A percentile compares a stretch with the other conserved stretches of the same genome.
Conservation (phyloP, 2,797 vertebrate genomes). For the Anguilla marmorata region DNA sequence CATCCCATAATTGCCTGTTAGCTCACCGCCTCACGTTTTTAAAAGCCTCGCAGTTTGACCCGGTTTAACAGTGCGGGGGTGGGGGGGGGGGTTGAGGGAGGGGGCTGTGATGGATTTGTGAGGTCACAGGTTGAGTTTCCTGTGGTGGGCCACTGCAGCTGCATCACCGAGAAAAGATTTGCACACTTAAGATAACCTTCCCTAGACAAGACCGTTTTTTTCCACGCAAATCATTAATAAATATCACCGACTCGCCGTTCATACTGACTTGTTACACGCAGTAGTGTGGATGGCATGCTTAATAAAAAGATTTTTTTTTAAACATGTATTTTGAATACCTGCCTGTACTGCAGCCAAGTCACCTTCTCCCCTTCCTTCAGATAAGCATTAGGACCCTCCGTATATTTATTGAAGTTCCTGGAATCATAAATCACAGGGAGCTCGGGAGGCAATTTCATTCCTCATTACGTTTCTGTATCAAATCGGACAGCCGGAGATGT, state of each 20-base stretch:
- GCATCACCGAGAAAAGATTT: not conserved
- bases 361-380: not conserved
- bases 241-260: not conserved
- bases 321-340: not conserved
- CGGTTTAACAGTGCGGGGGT: not conserved
- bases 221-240: not conserved
- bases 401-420: slow-evolving; percentile 21
- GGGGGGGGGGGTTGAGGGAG: not conserved
- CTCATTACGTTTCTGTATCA: slow-evolving; percentile 21
- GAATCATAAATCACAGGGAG: slow-evolving; percentile 24
- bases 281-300: not conserved
- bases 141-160: not conserved
- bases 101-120: not conserved
- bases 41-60: not conserved
- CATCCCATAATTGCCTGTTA: not conserved
- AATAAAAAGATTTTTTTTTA: not conserved
- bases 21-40: not conserved
- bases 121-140: not conserved
- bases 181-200: not conserved
- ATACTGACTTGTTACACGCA: not conserved
- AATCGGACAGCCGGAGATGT: slow-evolving; percentile 13
- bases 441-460: slow-evolving; percentile 22
- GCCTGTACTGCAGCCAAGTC: not conserved
- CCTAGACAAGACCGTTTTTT: not conserved
- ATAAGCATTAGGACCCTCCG: not conserved